Base-by-base conservation (phyloP, 30 jellyfish, hydroid and myxozoan genomes). In the Phacellophora camtschatica region DNA sequence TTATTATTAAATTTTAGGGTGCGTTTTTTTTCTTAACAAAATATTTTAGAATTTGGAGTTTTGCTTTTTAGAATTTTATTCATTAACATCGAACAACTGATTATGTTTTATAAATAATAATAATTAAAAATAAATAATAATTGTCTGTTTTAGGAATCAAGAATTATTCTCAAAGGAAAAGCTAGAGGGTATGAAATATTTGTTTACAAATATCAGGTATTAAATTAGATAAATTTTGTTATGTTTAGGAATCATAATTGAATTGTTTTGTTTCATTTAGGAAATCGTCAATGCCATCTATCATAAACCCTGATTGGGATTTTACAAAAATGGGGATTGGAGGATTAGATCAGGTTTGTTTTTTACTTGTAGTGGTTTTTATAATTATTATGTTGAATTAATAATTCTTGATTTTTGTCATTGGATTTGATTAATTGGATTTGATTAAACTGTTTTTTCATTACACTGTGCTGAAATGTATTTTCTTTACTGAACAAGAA, bases 271-370 rank as follows among this genome's bases (percentile, higher is more conserved):
- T 46, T 15, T 59, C 43, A 16, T 3, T 18, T 45, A 87, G 96
- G 35, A 82, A 70, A 50, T 63, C 90, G 1, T 79, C 99, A 22
- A 71, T 87, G 97, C 95, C 99, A 6, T 77, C 96, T 22, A 83
- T 95, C 25, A 82, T 95, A 50, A 88, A 84, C 58, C 99, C 99
- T 5, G 97, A 95, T 49, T 95, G 99, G 99, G 96, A 95, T 71
- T 95, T 95, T 58, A 51, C 95, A 12, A 66, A 95, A 58, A 95
- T 95, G 97, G 99, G 99, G n/a, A 81, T 95, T 69, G 99, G 99
- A 9, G 99, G 99, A 37, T 82, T 95, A 31, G 99, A 95, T 74
- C 64, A 94, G 86, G 97, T 88, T 34, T 11, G 33, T 48, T 19
- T 19, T 29, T 4, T 48, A 2, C 76, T 68, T 62, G 55, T 56